phyloP scores from a whole-genome alignment of 1,140 invertebrate species.

The Cydia splendana region DNA sequence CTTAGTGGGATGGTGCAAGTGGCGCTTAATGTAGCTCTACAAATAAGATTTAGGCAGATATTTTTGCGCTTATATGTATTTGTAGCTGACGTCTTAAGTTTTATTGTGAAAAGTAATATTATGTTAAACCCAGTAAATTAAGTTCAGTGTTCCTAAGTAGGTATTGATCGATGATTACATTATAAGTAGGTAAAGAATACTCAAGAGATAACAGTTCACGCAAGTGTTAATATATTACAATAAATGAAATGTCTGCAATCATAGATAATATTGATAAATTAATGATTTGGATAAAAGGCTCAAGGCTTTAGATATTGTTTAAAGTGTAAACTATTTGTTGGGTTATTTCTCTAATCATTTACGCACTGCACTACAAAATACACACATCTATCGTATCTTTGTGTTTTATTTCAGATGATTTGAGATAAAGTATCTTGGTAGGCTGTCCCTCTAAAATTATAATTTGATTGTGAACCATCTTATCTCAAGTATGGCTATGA shows the following conservation, averaged over 20 bases:
- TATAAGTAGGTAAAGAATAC: constrained; percentile 12
- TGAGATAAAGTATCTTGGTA: too few relatives aligned
- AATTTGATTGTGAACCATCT: neutral
- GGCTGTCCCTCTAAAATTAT: too few relatives aligned
- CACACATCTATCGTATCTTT: too few relatives aligned
- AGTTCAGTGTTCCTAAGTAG: neutral
- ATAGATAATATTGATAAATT: constrained; percentile 19
- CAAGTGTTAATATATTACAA: constrained; percentile 23
- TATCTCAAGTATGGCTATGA: too few relatives aligned
- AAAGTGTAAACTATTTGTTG: neutral
- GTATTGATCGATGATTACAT: constrained; percentile 11
- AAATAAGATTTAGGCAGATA: too few relatives aligned
- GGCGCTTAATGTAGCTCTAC: too few relatives aligned
- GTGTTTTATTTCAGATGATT: too few relatives aligned
- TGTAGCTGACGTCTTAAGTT: too few relatives aligned
- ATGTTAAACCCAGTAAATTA: neutral
- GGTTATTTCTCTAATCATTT: neutral
- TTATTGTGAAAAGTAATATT: too few relatives aligned
- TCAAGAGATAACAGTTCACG: constrained; percentile 27
- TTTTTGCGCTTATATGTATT: too few relatives aligned
- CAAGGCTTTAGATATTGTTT: constrained; percentile 1
- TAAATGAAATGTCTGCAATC: constrained; percentile 26
- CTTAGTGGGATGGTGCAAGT: too few relatives aligned
- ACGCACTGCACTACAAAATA: too few relatives aligned
- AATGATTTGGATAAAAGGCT: constrained; percentile 20